These are phyloP conservation scores for Laspeyria flexula DNA, from an alignment of 2,888 invertebrate species.

Conservation along the genomic window DNA sequence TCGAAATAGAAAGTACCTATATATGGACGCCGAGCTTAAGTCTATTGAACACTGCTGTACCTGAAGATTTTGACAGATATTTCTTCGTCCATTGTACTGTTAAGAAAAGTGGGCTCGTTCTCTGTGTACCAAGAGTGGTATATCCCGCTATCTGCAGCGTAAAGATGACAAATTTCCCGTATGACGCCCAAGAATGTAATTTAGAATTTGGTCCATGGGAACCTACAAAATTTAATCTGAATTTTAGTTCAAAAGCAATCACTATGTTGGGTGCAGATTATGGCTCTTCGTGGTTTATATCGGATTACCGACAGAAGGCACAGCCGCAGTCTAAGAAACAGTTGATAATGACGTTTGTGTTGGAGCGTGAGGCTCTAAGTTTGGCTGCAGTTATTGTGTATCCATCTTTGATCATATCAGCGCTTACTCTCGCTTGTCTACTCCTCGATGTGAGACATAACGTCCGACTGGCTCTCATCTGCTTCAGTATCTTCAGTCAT, in stretches of 20 bases:
- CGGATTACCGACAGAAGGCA: conserved; percentile 42
- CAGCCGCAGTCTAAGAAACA: conserved; percentile 30
- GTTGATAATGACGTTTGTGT: conserved; percentile 48
- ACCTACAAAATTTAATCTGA: conserved; percentile 27
- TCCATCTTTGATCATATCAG: conserved; percentile 49
- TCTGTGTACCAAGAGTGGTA: conserved; percentile 18
- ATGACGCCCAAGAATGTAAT: conserved; percentile 51
- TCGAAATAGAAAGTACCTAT: neutral
- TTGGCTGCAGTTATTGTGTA: conserved; percentile 51
- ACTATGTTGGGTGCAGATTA: conserved; percentile 43
- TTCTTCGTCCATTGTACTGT: conserved; percentile 34
- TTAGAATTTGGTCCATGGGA: conserved; percentile 33
- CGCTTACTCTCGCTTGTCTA: conserved; percentile 45
- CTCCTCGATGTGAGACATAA: conserved; percentile 47
- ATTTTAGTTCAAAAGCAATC: conserved; percentile 30
- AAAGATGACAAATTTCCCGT: conserved; percentile 56
- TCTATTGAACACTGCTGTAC: conserved; percentile 39
- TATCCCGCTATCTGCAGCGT: conserved; percentile 37
- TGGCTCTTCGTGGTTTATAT: conserved; percentile 58
- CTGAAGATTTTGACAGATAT: conserved; percentile 12
- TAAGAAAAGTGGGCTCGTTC: conserved; percentile 31
- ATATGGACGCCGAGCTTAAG: conserved; percentile 50
- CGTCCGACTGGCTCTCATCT: conserved; percentile 44
- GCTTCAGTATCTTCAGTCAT: conserved; percentile 55
- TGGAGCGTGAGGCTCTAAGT: conserved; percentile 55